Evolutionary conservation across 30 jellyfish, hydroid and myxozoan species (phyloP).

Genomic region (Aurelia coerulea): DNA sequence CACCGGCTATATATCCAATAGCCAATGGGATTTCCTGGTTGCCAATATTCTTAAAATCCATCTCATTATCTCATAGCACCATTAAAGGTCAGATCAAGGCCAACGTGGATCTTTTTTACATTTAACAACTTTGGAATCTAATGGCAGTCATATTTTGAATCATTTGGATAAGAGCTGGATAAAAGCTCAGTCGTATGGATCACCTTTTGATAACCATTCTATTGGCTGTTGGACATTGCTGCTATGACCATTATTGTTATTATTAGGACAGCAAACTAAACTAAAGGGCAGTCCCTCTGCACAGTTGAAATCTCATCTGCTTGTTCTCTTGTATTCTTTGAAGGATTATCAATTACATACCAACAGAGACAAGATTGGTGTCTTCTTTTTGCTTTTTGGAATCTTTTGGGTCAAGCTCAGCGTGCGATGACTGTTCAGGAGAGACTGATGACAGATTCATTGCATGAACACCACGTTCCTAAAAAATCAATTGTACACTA

Average conservation of each 20-base stretch:
- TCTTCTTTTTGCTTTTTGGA: slow-evolving; percentile 65
- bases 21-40: background rate
- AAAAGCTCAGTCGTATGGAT: background rate
- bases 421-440: slow-evolving; percentile 30
- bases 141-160: no score
- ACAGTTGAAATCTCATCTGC: background rate
- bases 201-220: background rate
- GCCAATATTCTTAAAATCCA: background rate
- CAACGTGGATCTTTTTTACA: no score
- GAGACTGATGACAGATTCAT: slow-evolving; percentile 37
- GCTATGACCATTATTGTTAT: background rate
- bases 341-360: slow-evolving; percentile 19
- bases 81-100: background rate
- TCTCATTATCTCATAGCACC: background rate
- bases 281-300: slow-evolving; percentile 1
- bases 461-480: slow-evolving; percentile 27
- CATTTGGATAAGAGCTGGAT: background rate
- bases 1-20: background rate
- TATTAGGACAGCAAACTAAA: background rate
- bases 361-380: slow-evolving; percentile 59
- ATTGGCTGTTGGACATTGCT: slow-evolving; percentile 9
- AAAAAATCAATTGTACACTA: background rate
- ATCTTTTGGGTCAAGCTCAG: slow-evolving; percentile 50
- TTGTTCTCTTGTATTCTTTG: background rate
- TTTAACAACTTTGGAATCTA: no score